Evolutionary conservation across 2,113 vertebrate genomes (phyloP), one percentile per base, ranked within the genome.

Genomic region (Pagrus major): DNA sequence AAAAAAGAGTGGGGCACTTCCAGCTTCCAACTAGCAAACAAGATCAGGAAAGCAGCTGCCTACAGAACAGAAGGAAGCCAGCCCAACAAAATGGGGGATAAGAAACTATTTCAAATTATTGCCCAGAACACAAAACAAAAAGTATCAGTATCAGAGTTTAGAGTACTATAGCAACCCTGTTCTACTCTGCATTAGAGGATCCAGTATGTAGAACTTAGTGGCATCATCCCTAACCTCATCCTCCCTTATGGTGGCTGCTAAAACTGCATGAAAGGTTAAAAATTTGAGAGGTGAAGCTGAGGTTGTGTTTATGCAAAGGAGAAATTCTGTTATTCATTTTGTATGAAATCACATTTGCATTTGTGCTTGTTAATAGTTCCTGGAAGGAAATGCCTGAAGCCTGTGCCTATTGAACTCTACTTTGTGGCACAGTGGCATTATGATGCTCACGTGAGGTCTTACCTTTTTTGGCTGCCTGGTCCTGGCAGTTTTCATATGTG

Each of bases 391-490:
- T 4, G 0, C 5, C 9, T 10, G 1, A 23, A 37, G 1, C 23
- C 21, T 41, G 58, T 44, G 8, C 7, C 20, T 6, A 9, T 3
- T 11, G 31, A 54, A 27, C 4, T 54, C 4, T 39, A 21, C 10
- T 29, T 39, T 16, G n/a, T 39, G 6, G 21, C 9, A 23, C 18
- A 61, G 9, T 8, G 25, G 2, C 5, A 64, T 23, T 20, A 12
- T 11, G 12, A 20, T n/a, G 44, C 0, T 25, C 10, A 20, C 11
- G 4, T 31, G 5, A 33, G 4, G 5, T 41, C 46, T 66, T 93
- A 99, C 98, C 98, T 92, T 99, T 99, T 88, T 97, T 99, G 46
- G 96, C 94, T 74, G 96, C 94, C 77, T 96, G 96, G 51, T 99
- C 97, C 73, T 96, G 95, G 87, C 98, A 99, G 78, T 94, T 98